Conservation (phyloP, 1,140 invertebrate genomes). For the Phymastichus coffea region DNA sequence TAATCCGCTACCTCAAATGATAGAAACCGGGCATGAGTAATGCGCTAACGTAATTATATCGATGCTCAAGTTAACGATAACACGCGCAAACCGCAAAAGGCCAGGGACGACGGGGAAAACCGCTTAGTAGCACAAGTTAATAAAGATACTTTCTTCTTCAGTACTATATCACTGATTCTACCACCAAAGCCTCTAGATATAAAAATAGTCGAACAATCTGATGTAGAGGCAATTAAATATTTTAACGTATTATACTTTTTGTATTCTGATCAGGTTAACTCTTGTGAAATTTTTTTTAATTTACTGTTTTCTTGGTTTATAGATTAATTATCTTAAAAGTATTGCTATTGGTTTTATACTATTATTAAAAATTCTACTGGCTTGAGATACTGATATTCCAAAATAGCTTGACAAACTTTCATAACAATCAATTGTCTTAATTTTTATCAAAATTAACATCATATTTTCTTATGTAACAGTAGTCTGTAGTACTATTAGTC, state of each 20-base stretch:
- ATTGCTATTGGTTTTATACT: constrained; percentile 35
- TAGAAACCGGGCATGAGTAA: no score
- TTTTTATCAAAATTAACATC: no score
- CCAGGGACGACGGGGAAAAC: no score
- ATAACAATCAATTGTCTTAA: not conserved
- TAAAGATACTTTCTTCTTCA: constrained; percentile 45
- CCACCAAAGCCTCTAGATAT: constrained; percentile 50
- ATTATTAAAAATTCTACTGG: constrained; percentile 1
- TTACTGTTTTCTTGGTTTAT: constrained; percentile 47
- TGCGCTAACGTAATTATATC: no score
- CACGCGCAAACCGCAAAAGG: no score
- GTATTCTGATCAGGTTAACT: constrained; percentile 51
- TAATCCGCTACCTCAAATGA: no score
- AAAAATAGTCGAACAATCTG: constrained; percentile 52
- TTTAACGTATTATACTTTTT: constrained; percentile 54
- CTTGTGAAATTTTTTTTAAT: constrained; percentile 43
- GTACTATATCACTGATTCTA: constrained; percentile 40
- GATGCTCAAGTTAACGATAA: no score
- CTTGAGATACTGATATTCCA: not conserved
- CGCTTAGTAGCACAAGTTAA: no score
- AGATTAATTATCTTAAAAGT: constrained; percentile 41
- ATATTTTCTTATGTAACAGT: no score
- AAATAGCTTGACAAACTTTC: not conserved
- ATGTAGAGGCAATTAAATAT: constrained; percentile 51
- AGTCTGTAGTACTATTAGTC: no score